Evolutionary conservation across 1,140 invertebrate species (phyloP).

Genomic region (Sitophilus oryzae): DNA sequence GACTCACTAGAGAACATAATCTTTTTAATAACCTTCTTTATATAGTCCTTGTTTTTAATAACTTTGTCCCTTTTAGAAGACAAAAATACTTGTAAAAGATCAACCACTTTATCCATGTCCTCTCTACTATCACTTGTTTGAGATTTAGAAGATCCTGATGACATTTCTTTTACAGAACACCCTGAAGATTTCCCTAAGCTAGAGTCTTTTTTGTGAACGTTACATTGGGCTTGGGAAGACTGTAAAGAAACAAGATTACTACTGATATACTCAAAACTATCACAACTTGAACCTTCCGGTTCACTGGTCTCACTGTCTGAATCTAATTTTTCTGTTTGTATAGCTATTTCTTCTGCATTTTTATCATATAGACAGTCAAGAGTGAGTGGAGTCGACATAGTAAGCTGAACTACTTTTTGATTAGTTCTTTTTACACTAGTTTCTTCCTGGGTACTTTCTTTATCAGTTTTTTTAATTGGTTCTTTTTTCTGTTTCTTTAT

Average conservation of each 20-base stretch:
- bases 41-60: neutral
- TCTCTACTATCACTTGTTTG: neutral
- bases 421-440: neutral
- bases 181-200: too few relatives aligned
- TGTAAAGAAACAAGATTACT: neutral
- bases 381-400: neutral
- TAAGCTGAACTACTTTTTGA: neutral
- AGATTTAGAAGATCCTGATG: too few relatives aligned
- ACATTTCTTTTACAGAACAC: too few relatives aligned
- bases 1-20: neutral
- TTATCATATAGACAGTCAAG: neutral
- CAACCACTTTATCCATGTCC: neutral
- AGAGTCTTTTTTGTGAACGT: too few relatives aligned
- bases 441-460: neutral
- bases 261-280: neutral
- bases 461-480: neutral
- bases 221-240: too few relatives aligned
- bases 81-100: neutral
- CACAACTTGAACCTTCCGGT: neutral
- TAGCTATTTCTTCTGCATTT: neutral
- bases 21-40: neutral
- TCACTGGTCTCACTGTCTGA: neutral
- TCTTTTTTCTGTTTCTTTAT: neutral
- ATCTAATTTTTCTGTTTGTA: neutral
- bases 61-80: neutral